Conservation (phyloP, 53 echinoderm and acorn worm genomes). For the Echinometra lucunter region DNA sequence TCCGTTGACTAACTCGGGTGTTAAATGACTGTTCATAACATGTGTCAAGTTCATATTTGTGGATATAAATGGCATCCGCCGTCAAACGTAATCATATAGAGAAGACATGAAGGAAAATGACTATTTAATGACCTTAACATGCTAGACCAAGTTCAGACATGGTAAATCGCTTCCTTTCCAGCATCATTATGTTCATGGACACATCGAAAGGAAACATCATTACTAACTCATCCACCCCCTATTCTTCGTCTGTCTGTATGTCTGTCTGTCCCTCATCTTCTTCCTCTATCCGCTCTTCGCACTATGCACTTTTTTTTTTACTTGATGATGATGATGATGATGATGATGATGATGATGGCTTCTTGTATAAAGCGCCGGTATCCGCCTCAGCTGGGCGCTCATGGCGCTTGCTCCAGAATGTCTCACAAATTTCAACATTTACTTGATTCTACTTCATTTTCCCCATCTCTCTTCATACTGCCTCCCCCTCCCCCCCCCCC, state of each 20-base stretch:
- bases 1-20: no score
- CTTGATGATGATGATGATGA: no score
- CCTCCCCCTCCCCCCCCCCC: background rate
- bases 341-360: no score
- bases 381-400: no score
- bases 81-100: background rate
- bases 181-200: slow-evolving; percentile 9
- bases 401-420: no score
- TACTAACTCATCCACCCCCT: background rate
- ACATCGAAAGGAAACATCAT: background rate
- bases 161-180: slow-evolving; percentile 4
- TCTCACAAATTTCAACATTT: no score
- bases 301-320: no score
- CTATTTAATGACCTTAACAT: slow-evolving; percentile 18
- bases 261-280: background rate
- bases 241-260: background rate
- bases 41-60: background rate
- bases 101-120: background rate
- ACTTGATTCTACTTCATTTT: no score
- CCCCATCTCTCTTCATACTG: background rate
- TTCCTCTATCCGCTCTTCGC: background rate
- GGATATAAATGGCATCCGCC: background rate
- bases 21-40: background rate
- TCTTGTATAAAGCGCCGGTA: no score
- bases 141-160: background rate